Base-by-base conservation (phyloP, 2,888 invertebrate species). In the Diachrysia chrysitis region DNA sequence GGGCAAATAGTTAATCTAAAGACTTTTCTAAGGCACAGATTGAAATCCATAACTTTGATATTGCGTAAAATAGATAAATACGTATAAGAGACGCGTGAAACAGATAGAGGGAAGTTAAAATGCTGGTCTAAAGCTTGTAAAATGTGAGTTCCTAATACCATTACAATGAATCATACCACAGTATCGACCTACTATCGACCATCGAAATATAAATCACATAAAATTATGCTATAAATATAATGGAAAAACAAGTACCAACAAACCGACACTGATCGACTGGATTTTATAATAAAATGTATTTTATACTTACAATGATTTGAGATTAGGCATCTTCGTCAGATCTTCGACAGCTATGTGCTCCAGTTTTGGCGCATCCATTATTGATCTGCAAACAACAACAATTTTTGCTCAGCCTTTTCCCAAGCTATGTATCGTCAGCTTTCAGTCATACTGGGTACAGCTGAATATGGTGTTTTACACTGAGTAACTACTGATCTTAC, bases 261-360 rank as follows among this genome's bases (percentile, higher is more conserved):
- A 42, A 12, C 21, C 48, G 48, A 19, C 10, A 19, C 3, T 19
- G 19, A 48, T 17, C 7, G 21, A 12, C 19, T 12, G 21, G 10
- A 51, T 21, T 4, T 32, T 10, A 2, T 65, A 51, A 54, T 23
- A 35, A 21, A 29, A 17, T 2, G 48, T 48, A 54, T 62, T 58
- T n/a, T 23, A 19, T 19, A 95, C 96, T 95, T 89, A 96, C 96
- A 96, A 93, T 66, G 96, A 96, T 90, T 96, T 95, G 68, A 96
- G 94, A 88, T 95, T 94, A 66, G 96, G 95, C 89, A 96, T 96
- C 84, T 95, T 93, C 32, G 94, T 91, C 86, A 97, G 96, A 84
- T 96, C 95, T 80, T 96, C 96, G 48, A 95, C 94, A 62, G 94
- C 96, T 19, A 97, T 93, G 67, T 95, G 93, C 67, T 95, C 92